phyloP scores from a whole-genome alignment of 2,113 vertebrate genomes.

The Canis aureus region DNA sequence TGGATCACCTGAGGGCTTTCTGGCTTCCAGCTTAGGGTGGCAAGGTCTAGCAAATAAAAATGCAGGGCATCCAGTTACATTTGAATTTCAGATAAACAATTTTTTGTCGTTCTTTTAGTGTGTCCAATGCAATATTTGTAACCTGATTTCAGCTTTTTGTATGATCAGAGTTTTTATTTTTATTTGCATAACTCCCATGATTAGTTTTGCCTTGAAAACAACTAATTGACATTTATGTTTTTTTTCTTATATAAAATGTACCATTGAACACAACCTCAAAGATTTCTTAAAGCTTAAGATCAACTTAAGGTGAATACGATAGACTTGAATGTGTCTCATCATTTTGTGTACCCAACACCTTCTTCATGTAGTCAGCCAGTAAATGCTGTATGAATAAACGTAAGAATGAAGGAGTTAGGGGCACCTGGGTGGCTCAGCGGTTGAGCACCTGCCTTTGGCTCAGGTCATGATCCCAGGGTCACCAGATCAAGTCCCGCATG shows the following conservation, averaged over 20 bases:
- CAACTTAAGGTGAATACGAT: neutral
- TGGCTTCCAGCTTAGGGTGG: neutral
- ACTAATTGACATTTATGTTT: neutral
- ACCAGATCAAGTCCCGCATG: no score
- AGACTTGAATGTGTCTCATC: neutral
- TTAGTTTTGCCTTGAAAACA: conserved; percentile 39
- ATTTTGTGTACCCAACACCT: neutral
- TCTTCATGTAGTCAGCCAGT: neutral
- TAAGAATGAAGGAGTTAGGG: neutral
- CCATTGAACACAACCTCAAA: neutral
- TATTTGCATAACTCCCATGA: conserved; percentile 35
- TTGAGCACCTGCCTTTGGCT: no score
- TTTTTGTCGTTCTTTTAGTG: neutral
- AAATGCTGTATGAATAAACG: neutral
- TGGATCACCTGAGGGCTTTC: neutral
- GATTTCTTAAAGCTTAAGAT: neutral
- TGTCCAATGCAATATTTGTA: neutral
- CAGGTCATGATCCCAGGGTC: no score
- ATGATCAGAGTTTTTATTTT: conserved; percentile 12
- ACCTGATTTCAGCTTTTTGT: conserved; percentile 20
- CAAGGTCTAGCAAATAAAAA: conserved; percentile 15
- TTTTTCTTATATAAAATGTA: neutral
- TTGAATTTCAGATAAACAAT: conserved; percentile 3
- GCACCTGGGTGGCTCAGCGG: no score
- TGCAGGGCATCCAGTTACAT: neutral